Percentiles rank a stretch among this genome's conserved stretches.
Evolutionary conservation across 2,797 vertebrate species (phyloP).

Genomic region (Amblyopsis hoosieri): DNA sequence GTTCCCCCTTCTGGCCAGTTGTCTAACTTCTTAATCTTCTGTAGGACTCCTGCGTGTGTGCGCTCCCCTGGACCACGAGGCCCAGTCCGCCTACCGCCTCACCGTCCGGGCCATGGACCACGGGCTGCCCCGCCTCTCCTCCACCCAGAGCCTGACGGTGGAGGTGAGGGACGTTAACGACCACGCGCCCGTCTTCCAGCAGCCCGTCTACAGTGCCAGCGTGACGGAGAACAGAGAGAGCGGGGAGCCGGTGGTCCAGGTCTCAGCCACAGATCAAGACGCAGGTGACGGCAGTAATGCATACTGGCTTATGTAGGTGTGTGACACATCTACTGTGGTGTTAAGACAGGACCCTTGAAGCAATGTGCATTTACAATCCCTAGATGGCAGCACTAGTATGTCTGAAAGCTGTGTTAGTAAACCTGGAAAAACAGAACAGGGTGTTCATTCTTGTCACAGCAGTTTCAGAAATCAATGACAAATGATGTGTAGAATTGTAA

Average conservation of each 20-base stretch:
- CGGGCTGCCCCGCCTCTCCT: conserved; percentile 80
- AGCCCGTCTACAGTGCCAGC: conserved; percentile 74
- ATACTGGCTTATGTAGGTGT: not conserved
- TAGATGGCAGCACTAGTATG: conserved; percentile 69
- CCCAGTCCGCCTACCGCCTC: conserved; percentile 73
- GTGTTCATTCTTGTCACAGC: not conserved
- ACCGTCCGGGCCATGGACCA: conserved; percentile 80
- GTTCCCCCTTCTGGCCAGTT: not conserved
- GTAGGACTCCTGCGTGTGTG: conserved; percentile 84
- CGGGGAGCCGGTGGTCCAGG: conserved; percentile 77
- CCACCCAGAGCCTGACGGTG: conserved; percentile 85
- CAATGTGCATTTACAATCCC: conserved; percentile 22
- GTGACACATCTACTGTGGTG: not conserved
- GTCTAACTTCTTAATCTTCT: conserved; percentile 5
- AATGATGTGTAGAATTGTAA: not conserved
- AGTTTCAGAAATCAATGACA: not conserved
- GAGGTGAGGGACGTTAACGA: conserved; percentile 88
- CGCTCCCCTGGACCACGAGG: conserved; percentile 83
- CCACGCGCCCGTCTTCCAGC: conserved; percentile 79
- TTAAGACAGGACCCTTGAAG: no score
- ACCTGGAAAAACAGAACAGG: not conserved
- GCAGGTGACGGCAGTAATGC: conserved; percentile 76
- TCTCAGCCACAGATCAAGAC: conserved; percentile 85
- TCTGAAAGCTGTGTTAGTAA: not conserved
- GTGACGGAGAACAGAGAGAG: conserved; percentile 85